Evolutionary conservation across 2,888 invertebrate genomes (phyloP), one percentile per base, ranked within the genome.

Genomic region (Miltochrista miniata): DNA sequence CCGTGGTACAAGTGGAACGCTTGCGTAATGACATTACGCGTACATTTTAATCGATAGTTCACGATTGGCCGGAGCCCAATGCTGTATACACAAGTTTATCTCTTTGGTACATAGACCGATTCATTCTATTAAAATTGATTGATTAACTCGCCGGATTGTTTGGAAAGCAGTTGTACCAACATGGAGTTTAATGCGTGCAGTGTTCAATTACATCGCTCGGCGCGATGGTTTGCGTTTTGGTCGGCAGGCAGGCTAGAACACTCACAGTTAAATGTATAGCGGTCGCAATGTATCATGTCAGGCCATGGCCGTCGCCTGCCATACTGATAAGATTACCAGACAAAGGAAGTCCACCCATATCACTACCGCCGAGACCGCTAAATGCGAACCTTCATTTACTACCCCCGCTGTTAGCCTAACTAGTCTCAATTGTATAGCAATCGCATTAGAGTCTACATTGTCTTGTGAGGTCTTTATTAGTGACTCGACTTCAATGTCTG

Each of bases 331-430:
- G 88, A 90, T 91, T 90, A 87, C 84, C 78, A 90, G 90, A 90
- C 90, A 90, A 90, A 90, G 90, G 89, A 87, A 90, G 88, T 90
- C 87, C 88, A 87, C 87, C 88, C 88, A 86, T 87, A 90, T 90
- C 89, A 88, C 85, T 86, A 87, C 85, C 85, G 79, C 82, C 78
- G 74, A 76, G 75, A 79, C 85, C 85, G 81, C 90, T 89, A 88
- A 89, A 88, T 83, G 82, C 79, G 79, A 85, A 75, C 87, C 84
- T 87, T 90, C 85, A 86, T 88, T 88, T 86, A 84, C 85, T 82
- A 85, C 84, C 82, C 83, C 70, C 62, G 56, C 42, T 54, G 45
- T 48, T 55, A 41, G 52, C 54, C 41, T 55, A 58, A 59, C 56
- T 66, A 61, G 60, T 81, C 67, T 78, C 70, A 75, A 75, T 78